phyloP scores from a whole-genome alignment of 2,113 vertebrate species.

The Chloropsis cyanopogon region DNA sequence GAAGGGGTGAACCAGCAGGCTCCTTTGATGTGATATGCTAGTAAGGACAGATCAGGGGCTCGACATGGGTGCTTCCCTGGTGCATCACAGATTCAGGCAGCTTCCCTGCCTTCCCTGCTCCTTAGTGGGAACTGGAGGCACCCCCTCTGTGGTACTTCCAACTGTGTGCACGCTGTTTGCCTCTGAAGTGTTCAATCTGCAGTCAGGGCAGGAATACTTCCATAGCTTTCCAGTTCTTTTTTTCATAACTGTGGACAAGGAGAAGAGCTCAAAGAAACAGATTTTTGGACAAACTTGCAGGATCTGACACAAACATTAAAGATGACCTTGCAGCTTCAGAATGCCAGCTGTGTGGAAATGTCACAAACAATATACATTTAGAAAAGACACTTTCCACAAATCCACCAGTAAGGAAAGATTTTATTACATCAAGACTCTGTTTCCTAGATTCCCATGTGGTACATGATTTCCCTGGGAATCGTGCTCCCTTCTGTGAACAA shows the following conservation, averaged over 20 bases:
- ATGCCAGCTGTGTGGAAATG: background rate
- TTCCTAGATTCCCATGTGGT: background rate
- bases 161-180: rapidly evolving
- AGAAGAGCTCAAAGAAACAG: background rate
- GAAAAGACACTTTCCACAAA: background rate
- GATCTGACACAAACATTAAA: background rate
- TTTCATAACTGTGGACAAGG: background rate
- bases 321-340: background rate
- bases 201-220: background rate
- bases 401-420: background rate
- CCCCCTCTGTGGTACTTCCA: background rate
- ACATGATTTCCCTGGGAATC: background rate
- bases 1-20: background rate
- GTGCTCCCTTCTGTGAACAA: background rate
- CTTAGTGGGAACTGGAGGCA: background rate
- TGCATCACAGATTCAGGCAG: background rate
- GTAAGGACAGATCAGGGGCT: background rate
- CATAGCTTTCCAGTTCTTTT: background rate
- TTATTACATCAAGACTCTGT: background rate
- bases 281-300: background rate
- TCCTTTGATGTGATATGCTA: background rate
- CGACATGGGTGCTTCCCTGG: background rate
- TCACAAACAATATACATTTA: background rate
- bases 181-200: background rate
- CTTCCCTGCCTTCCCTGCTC: background rate